Base-by-base conservation (phyloP, 1,140 invertebrate species). In the Oscheius sp. region DNA sequence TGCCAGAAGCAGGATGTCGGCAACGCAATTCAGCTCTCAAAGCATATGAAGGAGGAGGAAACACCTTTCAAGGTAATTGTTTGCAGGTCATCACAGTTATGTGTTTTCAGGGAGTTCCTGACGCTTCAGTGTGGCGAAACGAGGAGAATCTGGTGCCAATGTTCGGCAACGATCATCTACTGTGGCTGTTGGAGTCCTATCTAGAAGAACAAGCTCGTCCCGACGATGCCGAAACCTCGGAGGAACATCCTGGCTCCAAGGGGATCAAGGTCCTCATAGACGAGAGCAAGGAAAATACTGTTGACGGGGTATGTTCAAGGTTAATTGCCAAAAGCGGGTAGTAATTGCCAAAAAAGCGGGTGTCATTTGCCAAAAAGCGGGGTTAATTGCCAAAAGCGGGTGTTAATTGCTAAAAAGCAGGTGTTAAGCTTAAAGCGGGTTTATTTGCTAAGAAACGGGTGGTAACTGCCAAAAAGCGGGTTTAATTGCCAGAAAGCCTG, bases 171-270 rank as follows among this genome's bases (percentile, higher is more conserved):
- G 81, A 83, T 59, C 81, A 83, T 74, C 73, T 83, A 13, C 71
- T 82, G 13, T 83, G 81, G 81, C 83, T 84, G 80, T 71, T 84
- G 18, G 81, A 83, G 66, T 82, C 79, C 28, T 71, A 68, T 32
- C 49, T 76, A 13, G 71, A 76, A 34, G 65, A 73, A n/a, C 58
- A 55, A 2, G 65, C 61, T 67, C 59, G 23, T 18, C 42, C 36
- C 28, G 64, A 55, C 45, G 67, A 71, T 35, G 67, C 20, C 23
- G 68, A 75, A 15, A 66, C 61, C 15, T 34, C 28, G 26, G 75
- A 67, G 23, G 63, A 68, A 29, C 34, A 28, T 26, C 26, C 42
- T 55, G 28, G 45, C 4, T n/a, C n/a, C n/a, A 71, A 63, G 26
- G 64, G 68, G 26, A 28, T 82, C 45, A 62, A 61, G 20, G 31